Evolutionary conservation across 2,888 invertebrate genomes (phyloP).

Genomic region (Parasteatoda lunata): DNA sequence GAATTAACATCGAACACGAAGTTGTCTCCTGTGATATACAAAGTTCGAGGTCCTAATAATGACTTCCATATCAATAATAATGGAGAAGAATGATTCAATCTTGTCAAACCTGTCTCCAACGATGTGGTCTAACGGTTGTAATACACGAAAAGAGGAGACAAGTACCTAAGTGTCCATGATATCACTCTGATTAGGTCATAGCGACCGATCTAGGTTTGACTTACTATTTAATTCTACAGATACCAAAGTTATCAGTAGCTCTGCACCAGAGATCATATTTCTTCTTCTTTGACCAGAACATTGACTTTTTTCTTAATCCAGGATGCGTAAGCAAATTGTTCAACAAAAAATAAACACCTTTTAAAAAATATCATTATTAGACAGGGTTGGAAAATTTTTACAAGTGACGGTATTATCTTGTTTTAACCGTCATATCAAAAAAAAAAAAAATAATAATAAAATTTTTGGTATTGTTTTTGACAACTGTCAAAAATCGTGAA

Average conservation of each 20-base stretch:
- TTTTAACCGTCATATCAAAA: no score
- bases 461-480: no score
- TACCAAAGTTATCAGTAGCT: constrained; percentile 30
- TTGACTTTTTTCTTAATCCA: constrained; percentile 12
- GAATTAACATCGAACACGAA: background rate
- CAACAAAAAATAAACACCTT: no score
- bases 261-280: constrained; percentile 21
- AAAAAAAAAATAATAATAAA: no score
- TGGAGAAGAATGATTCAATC: constrained; percentile 29
- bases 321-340: no score
- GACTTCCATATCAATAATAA: constrained; percentile 30
- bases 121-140: constrained; percentile 46
- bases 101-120: constrained; percentile 54
- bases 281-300: constrained; percentile 19
- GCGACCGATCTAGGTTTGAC: background rate
- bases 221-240: constrained; percentile 10
- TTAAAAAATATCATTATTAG: no score
- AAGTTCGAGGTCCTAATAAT: constrained; percentile 34
- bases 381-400: no score
- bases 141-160: constrained; percentile 19
- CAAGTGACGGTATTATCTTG: no score
- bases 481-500: no score
- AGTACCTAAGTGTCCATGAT: constrained; percentile 27
- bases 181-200: constrained; percentile 44
- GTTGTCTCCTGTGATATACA: background rate